Evolutionary conservation across 1,140 invertebrate species (phyloP).

Genomic region (Acromyrmex echinatior): DNA sequence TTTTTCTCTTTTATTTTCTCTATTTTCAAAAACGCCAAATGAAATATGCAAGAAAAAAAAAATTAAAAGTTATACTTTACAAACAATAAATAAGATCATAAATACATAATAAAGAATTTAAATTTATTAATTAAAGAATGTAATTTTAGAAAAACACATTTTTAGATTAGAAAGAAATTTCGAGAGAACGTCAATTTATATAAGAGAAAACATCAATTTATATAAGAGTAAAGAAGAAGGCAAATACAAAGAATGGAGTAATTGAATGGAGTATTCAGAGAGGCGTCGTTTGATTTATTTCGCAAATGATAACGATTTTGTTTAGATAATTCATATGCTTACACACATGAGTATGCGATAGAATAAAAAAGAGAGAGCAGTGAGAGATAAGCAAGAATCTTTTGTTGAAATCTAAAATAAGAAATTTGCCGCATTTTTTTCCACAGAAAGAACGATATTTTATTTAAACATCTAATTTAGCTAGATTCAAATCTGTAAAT

Average conservation of each 20-base stretch:
- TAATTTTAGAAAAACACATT: neutral
- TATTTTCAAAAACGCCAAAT: constrained; percentile 19
- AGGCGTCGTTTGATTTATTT: constrained; percentile 65
- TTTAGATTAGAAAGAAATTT: neutral
- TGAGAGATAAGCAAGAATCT: neutral
- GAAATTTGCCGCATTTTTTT: neutral
- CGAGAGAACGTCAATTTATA: neutral
- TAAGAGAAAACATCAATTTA: too few relatives aligned
- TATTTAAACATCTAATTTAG: too few relatives aligned
- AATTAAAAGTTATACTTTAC: neutral
- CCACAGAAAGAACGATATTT: too few relatives aligned
- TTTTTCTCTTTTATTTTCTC: neutral
- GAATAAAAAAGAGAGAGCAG: too few relatives aligned
- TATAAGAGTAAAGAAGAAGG: neutral
- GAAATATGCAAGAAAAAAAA: neutral
- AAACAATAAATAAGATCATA: neutral
- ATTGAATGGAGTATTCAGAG: constrained; percentile 34
- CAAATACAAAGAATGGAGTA: constrained; percentile 10
- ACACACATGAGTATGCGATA: neutral
- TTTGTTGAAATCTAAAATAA: neutral
- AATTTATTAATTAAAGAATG: neutral
- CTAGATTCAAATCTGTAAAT: too few relatives aligned
- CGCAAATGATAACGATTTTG: constrained; percentile 53
- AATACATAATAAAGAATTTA: neutral
- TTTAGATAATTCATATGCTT: constrained; percentile 35